Conservation (phyloP, 1,140 invertebrate genomes). For the Physella acuta region DNA sequence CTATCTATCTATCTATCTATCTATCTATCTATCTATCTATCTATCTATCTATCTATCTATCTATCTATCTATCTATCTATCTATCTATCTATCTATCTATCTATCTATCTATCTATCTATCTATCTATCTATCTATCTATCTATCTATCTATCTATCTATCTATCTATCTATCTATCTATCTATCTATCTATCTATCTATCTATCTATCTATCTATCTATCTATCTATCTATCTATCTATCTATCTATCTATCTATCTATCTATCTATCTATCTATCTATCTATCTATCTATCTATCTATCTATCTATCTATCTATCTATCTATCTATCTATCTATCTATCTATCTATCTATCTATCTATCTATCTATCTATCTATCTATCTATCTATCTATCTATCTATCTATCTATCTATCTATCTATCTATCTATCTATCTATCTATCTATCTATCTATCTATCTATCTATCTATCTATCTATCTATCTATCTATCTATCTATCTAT, state of each 20-base stretch:
- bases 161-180: slow-evolving; percentile 4
- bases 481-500: neutral
- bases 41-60: slow-evolving; percentile 4
- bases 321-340: slow-evolving; percentile 10
- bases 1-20: slow-evolving; percentile 4
- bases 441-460: slow-evolving; percentile 7
- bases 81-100: slow-evolving; percentile 4
- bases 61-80: slow-evolving; percentile 4
- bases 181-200: slow-evolving; percentile 4
- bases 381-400: slow-evolving; percentile 15
- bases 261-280: slow-evolving; percentile 2
- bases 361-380: slow-evolving; percentile 10
- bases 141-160: slow-evolving; percentile 4
- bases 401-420: slow-evolving; percentile 14
- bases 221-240: slow-evolving; percentile 4
- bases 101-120: slow-evolving; percentile 4
- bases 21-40: slow-evolving; percentile 4
- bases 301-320: neutral
- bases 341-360: slow-evolving; percentile 6
- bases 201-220: slow-evolving; percentile 4
- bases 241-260: slow-evolving; percentile 4
- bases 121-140: slow-evolving; percentile 4
- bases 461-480: neutral
- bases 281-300: neutral
- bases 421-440: slow-evolving; percentile 8